phyloP scores from a whole-genome alignment of 2,113 vertebrate species.

The Bos javanicus region DNA sequence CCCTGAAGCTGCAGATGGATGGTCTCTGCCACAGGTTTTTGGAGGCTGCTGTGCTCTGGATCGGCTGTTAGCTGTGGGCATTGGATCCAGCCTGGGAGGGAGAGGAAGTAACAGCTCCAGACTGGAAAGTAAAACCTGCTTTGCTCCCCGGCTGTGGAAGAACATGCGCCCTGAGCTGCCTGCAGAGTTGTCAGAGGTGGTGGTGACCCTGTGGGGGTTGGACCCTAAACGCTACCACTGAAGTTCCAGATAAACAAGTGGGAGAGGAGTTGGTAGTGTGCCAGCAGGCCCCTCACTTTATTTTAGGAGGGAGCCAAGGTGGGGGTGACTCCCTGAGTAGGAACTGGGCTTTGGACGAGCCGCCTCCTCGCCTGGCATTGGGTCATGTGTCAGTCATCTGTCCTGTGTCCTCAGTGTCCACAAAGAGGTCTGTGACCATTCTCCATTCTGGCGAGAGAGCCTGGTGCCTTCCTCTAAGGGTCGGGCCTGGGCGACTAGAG shows the following conservation, averaged over 20 bases:
- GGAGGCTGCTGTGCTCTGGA: not conserved
- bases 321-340: not conserved
- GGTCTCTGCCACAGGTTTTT: not conserved
- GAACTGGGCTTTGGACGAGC: accelerated
- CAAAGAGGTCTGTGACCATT: too few relatives aligned
- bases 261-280: accelerated
- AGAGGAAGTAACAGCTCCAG: accelerated
- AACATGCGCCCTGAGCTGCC: too few relatives aligned
- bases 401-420: accelerated
- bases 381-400: accelerated
- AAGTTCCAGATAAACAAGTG: too few relatives aligned
- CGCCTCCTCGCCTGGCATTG: accelerated
- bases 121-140: accelerated
- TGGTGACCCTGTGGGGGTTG: not conserved
- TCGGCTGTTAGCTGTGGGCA: not conserved
- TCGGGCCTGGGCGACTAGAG: not conserved
- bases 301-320: not conserved
- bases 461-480: not conserved
- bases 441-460: not conserved
- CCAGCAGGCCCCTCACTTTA: too few relatives aligned
- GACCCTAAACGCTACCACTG: not conserved
- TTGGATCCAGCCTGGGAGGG: not conserved
- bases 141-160: not conserved
- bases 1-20: accelerated
- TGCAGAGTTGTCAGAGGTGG: accelerated